Evolutionary conservation across 2,888 invertebrate genomes (phyloP).

Genomic region (Oscheius onirici): DNA sequence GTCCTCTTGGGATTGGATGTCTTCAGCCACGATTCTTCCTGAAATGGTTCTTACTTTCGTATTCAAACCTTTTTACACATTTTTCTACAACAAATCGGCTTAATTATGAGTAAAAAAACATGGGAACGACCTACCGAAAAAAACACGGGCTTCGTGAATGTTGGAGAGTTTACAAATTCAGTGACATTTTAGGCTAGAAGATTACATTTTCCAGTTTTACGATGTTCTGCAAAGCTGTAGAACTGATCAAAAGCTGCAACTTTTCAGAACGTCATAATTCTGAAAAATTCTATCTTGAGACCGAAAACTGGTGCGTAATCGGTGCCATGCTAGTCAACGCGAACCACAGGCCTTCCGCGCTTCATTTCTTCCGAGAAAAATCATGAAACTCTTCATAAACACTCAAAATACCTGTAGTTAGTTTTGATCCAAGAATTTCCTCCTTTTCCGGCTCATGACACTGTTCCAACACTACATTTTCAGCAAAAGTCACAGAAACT

Average conservation of each 20-base stretch:
- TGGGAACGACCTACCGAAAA: not conserved
- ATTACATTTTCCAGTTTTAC: too few species aligned
- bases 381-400: too few species aligned
- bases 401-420: not conserved
- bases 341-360: not conserved
- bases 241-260: not conserved
- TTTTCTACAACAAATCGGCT: not conserved
- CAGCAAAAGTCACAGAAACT: slow-evolving; percentile 8
- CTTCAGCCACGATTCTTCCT: slow-evolving; percentile 33
- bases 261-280: not conserved
- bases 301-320: not conserved
- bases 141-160: not conserved
- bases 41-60: slow-evolving; percentile 15
- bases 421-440: not conserved
- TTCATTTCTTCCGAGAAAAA: not conserved
- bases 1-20: slow-evolving; percentile 34
- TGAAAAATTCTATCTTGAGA: not conserved
- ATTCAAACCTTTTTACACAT: too few species aligned
- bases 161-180: not conserved
- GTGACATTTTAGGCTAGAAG: too few species aligned
- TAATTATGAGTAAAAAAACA: not conserved
- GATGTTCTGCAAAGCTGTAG: too few species aligned
- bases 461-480: not conserved
- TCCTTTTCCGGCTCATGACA: slow-evolving; percentile 9
- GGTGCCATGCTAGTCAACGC: not conserved